Conservation (phyloP, 2,113 vertebrate species). For the Lipotes vexillifer region DNA sequence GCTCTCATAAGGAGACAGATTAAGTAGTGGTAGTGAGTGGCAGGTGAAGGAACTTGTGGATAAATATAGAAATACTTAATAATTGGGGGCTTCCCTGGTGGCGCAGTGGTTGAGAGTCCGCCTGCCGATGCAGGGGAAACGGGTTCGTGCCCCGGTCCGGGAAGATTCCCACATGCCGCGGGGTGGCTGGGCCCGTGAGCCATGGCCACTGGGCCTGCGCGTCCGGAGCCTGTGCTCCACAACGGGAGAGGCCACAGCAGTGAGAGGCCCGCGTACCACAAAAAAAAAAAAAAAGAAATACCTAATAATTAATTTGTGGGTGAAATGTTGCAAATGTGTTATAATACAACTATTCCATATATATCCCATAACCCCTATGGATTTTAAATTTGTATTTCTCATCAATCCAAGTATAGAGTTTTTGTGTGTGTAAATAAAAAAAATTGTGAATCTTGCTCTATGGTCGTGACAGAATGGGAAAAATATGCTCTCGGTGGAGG, state of each 20-base stretch:
- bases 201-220: too few relatives aligned
- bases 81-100: too few relatives aligned
- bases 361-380: not conserved
- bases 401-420: not conserved
- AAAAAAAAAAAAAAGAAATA: too few relatives aligned
- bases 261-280: too few relatives aligned
- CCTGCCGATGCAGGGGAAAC: too few relatives aligned
- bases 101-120: too few relatives aligned
- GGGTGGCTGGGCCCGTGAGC: too few relatives aligned
- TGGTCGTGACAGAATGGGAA: not conserved
- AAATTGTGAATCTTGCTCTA: not conserved
- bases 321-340: not conserved
- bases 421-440: not conserved
- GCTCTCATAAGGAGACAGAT: not conserved
- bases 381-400: not conserved
- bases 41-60: not conserved
- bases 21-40: not conserved
- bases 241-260: too few relatives aligned
- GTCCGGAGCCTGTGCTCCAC: too few relatives aligned
- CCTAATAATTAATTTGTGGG: not conserved
- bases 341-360: not conserved
- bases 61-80: not conserved
- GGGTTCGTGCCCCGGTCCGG: too few relatives aligned
- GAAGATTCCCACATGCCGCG: too few relatives aligned
- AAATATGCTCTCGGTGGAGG: not conserved